Evolutionary conservation across 2,888 invertebrate genomes (phyloP).

Genomic region (Iselma pallidipennis): DNA sequence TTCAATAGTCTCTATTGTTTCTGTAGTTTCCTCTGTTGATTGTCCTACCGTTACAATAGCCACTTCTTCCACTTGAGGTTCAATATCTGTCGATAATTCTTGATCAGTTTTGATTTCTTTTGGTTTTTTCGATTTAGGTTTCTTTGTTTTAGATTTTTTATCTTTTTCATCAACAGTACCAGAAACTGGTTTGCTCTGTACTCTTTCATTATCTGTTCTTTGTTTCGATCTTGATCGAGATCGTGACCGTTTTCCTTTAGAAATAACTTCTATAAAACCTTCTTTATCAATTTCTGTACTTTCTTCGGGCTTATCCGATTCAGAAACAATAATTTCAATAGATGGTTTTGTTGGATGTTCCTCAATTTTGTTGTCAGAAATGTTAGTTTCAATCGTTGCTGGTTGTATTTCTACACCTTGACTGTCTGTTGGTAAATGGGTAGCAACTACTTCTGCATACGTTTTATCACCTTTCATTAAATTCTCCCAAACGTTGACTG

Average conservation of each 20-base stretch:
- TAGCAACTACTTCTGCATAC: constrained; percentile 70
- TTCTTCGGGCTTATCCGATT: constrained; percentile 17
- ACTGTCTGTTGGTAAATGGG: constrained; percentile 49
- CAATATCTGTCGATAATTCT: neutral
- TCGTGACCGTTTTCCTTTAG: constrained; percentile 52
- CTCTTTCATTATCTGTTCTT: constrained; percentile 11
- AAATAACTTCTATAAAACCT: constrained; percentile 58
- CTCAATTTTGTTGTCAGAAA: constrained; percentile 22
- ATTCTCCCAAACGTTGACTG: constrained; percentile 59
- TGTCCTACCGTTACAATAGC: neutral
- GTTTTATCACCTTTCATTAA: constrained; percentile 63
- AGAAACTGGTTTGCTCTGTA: neutral
- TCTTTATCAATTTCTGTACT: constrained; percentile 49
- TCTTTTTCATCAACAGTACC: constrained; percentile 8
- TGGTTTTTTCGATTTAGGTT: constrained; percentile 23
- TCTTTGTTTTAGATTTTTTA: constrained; percentile 16
- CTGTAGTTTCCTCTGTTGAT: neutral
- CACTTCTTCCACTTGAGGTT: no score
- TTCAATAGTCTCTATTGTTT: neutral
- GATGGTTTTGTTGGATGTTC: constrained; percentile 34
- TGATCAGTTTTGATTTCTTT: constrained; percentile 10
- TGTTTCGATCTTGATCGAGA: constrained; percentile 61
- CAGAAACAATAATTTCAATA: constrained; percentile 10
- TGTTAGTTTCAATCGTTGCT: neutral
- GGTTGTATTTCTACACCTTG: constrained; percentile 18